phyloP scores from a whole-genome alignment of 1,140 invertebrate genomes.

The Gonatopus flavifemur region DNA sequence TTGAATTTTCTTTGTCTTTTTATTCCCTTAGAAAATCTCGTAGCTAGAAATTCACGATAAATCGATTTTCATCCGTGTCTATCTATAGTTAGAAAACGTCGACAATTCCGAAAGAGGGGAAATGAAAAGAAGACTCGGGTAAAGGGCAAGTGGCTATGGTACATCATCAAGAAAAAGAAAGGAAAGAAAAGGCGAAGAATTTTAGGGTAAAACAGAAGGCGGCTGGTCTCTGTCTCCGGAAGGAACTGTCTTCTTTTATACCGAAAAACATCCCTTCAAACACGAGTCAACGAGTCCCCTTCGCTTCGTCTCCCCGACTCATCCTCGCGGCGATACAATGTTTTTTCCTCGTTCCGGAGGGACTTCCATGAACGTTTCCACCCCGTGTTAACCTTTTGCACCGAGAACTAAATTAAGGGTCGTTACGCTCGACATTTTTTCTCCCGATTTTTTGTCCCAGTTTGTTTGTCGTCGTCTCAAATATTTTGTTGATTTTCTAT shows the following conservation, averaged over 20 bases:
- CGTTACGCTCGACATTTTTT: constrained; percentile 30
- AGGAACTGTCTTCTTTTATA: constrained; percentile 40
- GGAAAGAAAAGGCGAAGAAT: too few relatives aligned
- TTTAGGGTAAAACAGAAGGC: constrained; percentile 31
- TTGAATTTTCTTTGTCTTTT: too few relatives aligned
- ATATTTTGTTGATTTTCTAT: not conserved
- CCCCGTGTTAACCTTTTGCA: constrained; percentile 32
- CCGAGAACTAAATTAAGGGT: constrained; percentile 40
- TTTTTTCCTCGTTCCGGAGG: constrained; percentile 21
- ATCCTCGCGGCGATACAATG: constrained; percentile 7
- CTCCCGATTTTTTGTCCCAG: too few relatives aligned
- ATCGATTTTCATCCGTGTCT: too few relatives aligned
- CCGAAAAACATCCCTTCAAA: constrained; percentile 31
- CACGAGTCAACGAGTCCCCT: constrained; percentile 36
- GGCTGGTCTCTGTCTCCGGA: constrained; percentile 37
- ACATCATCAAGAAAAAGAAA: too few relatives aligned
- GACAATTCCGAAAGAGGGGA: too few relatives aligned
- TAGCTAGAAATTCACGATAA: too few relatives aligned
- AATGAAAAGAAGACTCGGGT: too few relatives aligned
- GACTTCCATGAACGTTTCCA: constrained; percentile 24
- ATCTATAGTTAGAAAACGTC: too few relatives aligned
- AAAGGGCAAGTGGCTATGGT: too few relatives aligned
- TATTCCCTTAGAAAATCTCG: too few relatives aligned
- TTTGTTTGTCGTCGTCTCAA: constrained; percentile 1
- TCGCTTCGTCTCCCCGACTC: too few relatives aligned